Percentiles rank a stretch among this genome's conserved stretches.
phyloP scores from a whole-genome alignment of 2,113 vertebrate genomes.

The Cryptomyrus ogoouensis region DNA sequence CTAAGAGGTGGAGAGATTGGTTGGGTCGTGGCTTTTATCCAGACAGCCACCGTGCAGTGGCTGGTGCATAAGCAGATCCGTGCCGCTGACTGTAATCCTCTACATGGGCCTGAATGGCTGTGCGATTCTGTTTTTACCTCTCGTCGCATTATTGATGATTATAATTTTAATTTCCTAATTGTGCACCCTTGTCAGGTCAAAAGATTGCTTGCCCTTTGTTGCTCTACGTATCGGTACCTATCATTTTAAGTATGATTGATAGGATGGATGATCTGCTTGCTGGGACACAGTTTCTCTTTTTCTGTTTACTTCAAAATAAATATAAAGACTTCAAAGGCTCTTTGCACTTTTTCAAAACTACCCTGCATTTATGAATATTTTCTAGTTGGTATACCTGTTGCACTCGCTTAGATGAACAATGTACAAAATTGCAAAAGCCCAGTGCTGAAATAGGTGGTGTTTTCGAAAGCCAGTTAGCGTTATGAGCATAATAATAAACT shows the following conservation, averaged over 20 bases:
- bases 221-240: neutral
- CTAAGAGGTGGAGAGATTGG: neutral
- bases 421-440: neutral
- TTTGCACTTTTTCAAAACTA: neutral
- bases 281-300: neutral
- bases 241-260: neutral
- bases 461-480: neutral
- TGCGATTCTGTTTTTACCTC: neutral
- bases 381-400: neutral
- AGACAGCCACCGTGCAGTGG: neutral
- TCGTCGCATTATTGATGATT: neutral
- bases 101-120: neutral
- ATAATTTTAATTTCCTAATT: neutral
- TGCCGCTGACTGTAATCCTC: neutral
- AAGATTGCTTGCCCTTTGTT: neutral
- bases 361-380: neutral
- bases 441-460: neutral
- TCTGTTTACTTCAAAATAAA: conserved; percentile 7
- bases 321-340: neutral
- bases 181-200: neutral
- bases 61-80: neutral
- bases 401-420: neutral
- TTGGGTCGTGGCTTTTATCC: neutral
- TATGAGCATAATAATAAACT: neutral
- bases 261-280: neutral